Evolutionary conservation across 2,113 vertebrate species (phyloP).

Genomic region (Sander lucioperca): DNA sequence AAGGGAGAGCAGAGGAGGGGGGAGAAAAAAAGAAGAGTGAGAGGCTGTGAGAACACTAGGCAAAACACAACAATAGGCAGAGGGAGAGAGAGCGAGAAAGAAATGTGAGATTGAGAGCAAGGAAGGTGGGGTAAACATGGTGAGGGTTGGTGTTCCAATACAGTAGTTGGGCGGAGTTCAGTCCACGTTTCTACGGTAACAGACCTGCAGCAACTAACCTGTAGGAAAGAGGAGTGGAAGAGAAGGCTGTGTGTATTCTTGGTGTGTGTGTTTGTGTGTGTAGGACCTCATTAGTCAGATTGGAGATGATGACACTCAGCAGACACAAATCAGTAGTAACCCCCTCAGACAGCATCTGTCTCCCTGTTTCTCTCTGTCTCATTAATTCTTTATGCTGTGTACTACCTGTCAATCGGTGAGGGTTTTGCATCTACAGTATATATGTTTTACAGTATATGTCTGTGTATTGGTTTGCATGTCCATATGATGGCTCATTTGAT

Average conservation of each 20-base stretch:
- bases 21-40: neutral
- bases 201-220: conserved; percentile 23
- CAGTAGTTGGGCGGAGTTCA: conserved; percentile 10
- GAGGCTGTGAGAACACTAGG: neutral
- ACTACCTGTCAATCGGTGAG: conserved; percentile 40
- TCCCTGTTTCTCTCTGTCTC: conserved; percentile 49
- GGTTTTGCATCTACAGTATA: conserved; percentile 14
- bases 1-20: neutral
- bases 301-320: conserved; percentile 70
- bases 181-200: conserved; percentile 13
- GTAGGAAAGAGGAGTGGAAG: neutral
- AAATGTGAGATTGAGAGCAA: neutral
- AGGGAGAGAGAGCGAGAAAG: neutral
- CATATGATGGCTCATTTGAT: conserved; percentile 15
- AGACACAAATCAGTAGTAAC: conserved; percentile 72
- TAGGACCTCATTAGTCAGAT: conserved; percentile 64
- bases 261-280: conserved; percentile 40
- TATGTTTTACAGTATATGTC: neutral
- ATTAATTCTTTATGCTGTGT: conserved; percentile 53
- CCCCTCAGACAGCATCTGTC: conserved; percentile 51
- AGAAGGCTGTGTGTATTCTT: neutral
- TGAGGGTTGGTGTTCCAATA: neutral
- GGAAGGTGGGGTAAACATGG: neutral
- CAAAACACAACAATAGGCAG: neutral
- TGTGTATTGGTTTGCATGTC: neutral